phyloP scores from a whole-genome alignment of 2,797 vertebrate genomes.

The Lophotriccus pileatus region DNA sequence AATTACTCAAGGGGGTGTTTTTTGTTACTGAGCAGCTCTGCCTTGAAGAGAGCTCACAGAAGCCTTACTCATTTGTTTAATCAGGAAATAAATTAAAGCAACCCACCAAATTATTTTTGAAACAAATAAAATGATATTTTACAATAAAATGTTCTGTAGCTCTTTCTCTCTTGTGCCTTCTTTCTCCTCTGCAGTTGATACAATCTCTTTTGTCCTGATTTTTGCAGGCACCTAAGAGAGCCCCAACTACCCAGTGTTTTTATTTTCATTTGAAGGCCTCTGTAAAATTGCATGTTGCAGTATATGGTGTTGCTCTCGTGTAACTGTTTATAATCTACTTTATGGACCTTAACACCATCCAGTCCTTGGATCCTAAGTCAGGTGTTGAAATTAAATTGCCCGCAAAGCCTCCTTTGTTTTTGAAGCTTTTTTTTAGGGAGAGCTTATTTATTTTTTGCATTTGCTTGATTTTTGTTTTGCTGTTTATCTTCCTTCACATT shows the following conservation, averaged over 20 bases:
- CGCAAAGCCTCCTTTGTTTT: background rate
- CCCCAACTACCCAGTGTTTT: background rate
- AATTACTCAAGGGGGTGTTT: background rate
- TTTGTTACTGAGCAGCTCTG: background rate
- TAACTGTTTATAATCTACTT: conserved; percentile 65
- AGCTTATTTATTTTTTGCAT: background rate
- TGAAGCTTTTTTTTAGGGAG: background rate
- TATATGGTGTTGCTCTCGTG: background rate
- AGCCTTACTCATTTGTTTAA: background rate
- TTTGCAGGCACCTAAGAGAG: background rate
- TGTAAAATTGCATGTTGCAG: background rate
- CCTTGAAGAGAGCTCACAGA: background rate
- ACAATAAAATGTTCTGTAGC: background rate
- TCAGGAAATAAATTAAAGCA: background rate
- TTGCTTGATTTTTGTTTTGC: background rate
- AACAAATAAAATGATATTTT: background rate
- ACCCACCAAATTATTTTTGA: background rate
- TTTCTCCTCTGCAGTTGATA: background rate
- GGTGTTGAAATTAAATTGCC: conserved; percentile 3
- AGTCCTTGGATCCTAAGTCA: background rate
- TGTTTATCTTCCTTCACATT: background rate
- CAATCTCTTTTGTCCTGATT: background rate
- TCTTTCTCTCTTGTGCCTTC: background rate
- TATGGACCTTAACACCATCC: conserved; percentile 32
- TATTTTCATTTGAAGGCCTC: conserved; percentile 33